Evolutionary conservation across 2,797 vertebrate species (phyloP).

Genomic region (Hozukius guyotensis): DNA sequence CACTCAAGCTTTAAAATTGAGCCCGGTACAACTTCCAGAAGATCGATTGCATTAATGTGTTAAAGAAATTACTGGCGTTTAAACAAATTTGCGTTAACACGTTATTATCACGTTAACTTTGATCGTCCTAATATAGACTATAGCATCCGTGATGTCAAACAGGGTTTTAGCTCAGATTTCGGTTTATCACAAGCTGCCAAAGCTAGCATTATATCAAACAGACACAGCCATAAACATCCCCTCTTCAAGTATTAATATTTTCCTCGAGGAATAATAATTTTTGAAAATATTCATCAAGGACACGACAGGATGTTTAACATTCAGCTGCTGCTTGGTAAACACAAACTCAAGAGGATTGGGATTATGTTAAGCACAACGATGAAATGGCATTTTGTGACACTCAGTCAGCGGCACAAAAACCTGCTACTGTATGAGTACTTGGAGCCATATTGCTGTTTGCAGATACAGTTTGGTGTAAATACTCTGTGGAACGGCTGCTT

Average conservation of each 20-base stretch:
- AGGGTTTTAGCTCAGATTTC: constrained; percentile 1
- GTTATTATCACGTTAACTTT: too few relatives aligned
- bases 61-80: too few relatives aligned
- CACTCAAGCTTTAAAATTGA: too few relatives aligned
- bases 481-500: not conserved
- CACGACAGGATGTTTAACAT: constrained; percentile 38
- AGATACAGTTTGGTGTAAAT: constrained; percentile 5
- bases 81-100: too few relatives aligned
- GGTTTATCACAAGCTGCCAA: constrained; percentile 2
- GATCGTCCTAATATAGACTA: not conserved
- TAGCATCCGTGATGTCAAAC: not conserved
- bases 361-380: constrained; percentile 45
- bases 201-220: not conserved
- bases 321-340: constrained; percentile 30
- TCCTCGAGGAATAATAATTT: constrained; percentile 1
- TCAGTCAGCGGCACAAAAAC: constrained; percentile 8
- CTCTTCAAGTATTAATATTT: constrained; percentile 19
- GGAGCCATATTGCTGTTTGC: not conserved
- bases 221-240: not conserved
- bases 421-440: not conserved
- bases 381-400: constrained; percentile 33
- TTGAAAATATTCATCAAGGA: constrained; percentile 27
- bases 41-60: too few relatives aligned
- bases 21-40: too few relatives aligned
- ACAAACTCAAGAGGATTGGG: constrained; percentile 55